These are phyloP conservation scores for Ditula angustiorana DNA, from an alignment of 2,888 invertebrate species.

Conservation along the genomic window DNA sequence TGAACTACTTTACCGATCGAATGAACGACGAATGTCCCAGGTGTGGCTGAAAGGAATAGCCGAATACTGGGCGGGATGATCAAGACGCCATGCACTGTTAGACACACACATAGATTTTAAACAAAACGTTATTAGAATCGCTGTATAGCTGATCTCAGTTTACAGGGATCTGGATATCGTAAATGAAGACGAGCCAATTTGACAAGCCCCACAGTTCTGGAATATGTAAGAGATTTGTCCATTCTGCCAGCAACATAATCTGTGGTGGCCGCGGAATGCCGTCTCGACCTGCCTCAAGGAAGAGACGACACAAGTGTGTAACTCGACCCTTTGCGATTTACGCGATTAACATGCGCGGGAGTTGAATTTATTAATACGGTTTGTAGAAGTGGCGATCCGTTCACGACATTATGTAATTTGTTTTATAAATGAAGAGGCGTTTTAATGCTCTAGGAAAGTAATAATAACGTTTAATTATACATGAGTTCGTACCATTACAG, in stretches of 20 bases:
- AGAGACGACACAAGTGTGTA: slow-evolving; percentile 45
- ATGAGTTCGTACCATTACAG: background rate
- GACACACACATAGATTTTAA: too few relatives aligned
- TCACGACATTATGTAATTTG: background rate
- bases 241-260: slow-evolving; percentile 37
- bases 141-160: too few relatives aligned
- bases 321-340: slow-evolving; percentile 20
- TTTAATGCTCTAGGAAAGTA: background rate
- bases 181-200: too few relatives aligned
- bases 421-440: background rate
- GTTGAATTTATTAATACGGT: slow-evolving; percentile 9
- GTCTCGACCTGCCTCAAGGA: slow-evolving; percentile 60
- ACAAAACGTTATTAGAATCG: too few relatives aligned
- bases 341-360: slow-evolving; percentile 12
- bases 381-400: background rate
- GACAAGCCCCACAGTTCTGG: too few relatives aligned
- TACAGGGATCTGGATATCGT: too few relatives aligned
- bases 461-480: background rate
- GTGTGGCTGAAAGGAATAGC: too few relatives aligned
- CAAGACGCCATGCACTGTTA: too few relatives aligned
- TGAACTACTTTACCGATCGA: too few relatives aligned
- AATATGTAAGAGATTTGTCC: slow-evolving; percentile 3
- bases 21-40: too few relatives aligned
- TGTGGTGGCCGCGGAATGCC: slow-evolving; percentile 51
- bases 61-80: too few relatives aligned